These are phyloP conservation scores for Drosophila melanogaster DNA, from an alignment of 1,140 invertebrate genomes.

Conservation along the genomic window DNA sequence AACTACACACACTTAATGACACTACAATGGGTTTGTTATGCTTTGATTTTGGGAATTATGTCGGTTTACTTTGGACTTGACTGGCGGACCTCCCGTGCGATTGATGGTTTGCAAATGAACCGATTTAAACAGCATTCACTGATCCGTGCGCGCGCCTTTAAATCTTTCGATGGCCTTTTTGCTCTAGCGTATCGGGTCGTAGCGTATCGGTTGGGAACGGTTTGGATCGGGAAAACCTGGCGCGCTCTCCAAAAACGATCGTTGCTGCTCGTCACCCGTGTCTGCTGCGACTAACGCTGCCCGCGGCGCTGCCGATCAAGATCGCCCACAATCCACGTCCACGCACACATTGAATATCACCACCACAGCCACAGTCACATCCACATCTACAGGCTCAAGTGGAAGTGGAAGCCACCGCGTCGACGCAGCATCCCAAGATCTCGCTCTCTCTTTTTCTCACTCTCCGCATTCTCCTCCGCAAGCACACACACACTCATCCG, in stretches of 20 bases:
- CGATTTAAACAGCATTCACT: constrained; percentile 29
- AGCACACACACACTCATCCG: constrained; percentile 27
- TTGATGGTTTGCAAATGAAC: constrained; percentile 8
- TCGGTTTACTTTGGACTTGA: constrained; percentile 4
- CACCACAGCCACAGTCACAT: constrained; percentile 22
- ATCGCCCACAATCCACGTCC: constrained; percentile 49
- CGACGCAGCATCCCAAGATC: constrained; percentile 68
- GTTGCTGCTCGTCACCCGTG: constrained; percentile 82
- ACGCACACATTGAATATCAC: constrained; percentile 3
- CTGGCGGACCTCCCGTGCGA: constrained; percentile 28
- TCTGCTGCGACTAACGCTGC: constrained; percentile 79
- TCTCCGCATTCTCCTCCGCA: constrained; percentile 5
- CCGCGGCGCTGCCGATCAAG: constrained; percentile 39
- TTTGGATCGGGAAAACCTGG: constrained; percentile 18
- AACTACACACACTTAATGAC: constrained; percentile 43
- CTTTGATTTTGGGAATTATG: constrained; percentile 11
- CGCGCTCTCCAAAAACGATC: constrained; percentile 66
- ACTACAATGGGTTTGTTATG: constrained; percentile 19
- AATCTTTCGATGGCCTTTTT: constrained; percentile 24
- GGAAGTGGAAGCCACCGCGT: constrained; percentile 27
- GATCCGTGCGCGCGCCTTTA: constrained; percentile 34
- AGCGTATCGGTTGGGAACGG: constrained; percentile 14
- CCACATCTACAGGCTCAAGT: constrained; percentile 23
- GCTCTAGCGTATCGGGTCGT: constrained; percentile 15
- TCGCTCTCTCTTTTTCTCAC: constrained; percentile 26